Conservation (phyloP, 2,113 vertebrate genomes). For the Todiramphus saurophagus region DNA sequence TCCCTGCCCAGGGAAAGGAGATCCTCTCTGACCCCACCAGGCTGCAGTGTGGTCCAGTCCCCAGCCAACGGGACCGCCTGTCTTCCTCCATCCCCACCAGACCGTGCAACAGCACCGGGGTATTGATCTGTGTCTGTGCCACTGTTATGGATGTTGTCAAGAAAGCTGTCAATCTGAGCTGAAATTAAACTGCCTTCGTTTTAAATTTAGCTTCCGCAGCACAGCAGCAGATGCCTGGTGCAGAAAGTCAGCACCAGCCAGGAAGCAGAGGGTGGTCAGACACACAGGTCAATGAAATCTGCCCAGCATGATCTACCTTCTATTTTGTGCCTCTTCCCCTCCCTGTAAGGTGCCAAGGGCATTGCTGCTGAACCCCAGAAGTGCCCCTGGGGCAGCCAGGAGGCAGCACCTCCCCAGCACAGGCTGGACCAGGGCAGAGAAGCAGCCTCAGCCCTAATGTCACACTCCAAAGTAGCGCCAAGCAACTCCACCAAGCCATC, state of each 20-base stretch:
- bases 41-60: neutral
- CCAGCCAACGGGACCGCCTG: rapidly evolving
- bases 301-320: rapidly evolving
- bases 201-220: neutral
- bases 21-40: neutral
- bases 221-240: neutral
- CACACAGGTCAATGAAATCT: neutral
- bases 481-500: neutral
- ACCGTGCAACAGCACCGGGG: neutral
- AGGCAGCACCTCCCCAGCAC: neutral
- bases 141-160: neutral
- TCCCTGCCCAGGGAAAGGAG: neutral
- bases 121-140: neutral
- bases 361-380: neutral
- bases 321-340: neutral
- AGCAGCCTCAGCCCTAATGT: neutral
- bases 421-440: neutral
- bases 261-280: neutral
- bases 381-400: neutral
- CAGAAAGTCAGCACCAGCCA: neutral
- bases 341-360: neutral
- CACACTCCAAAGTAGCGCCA: neutral
- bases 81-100: neutral
- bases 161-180: neutral
- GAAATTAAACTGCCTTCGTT: neutral